Conservation (phyloP, 2,113 vertebrate genomes). For the Oncorhynchus clarkii region DNA sequence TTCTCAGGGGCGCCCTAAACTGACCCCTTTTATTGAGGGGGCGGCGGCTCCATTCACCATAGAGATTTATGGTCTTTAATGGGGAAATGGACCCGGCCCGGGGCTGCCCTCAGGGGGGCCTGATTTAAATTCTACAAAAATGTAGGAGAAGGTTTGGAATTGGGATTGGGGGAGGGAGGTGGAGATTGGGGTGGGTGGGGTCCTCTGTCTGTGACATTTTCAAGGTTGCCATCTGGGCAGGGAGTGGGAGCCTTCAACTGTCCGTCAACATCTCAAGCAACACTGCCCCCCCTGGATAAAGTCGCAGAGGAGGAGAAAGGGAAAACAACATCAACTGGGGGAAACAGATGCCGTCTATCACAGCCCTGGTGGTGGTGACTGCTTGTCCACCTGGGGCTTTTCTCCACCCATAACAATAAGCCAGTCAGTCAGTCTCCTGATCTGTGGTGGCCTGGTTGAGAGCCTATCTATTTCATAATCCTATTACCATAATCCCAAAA, state of each 20-base stretch:
- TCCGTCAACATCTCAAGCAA: slow-evolving; percentile 32
- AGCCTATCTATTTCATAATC: slow-evolving; percentile 58
- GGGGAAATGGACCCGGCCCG: slow-evolving; percentile 56
- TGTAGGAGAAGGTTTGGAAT: slow-evolving; percentile 34
- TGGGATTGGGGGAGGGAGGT: slow-evolving; percentile 16
- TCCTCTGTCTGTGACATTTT: slow-evolving; percentile 53
- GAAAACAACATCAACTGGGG: neutral
- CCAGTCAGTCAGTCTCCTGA: slow-evolving; percentile 33
- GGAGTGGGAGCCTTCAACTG: slow-evolving; percentile 37
- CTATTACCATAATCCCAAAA: slow-evolving; percentile 60
- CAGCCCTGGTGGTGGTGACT: neutral
- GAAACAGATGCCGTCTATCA: neutral
- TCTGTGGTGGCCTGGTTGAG: slow-evolving; percentile 21
- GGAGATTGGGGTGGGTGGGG: slow-evolving; percentile 19
- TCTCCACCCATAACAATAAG: slow-evolving; percentile 23
- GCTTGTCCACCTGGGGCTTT: too few relatives aligned
- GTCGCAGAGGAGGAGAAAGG: neutral
- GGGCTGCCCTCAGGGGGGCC: slow-evolving; percentile 41
- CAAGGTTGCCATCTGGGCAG: slow-evolving; percentile 65
- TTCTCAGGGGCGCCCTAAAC: slow-evolving; percentile 52
- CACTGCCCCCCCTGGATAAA: neutral
- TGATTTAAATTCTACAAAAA: slow-evolving; percentile 59
- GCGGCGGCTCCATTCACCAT: slow-evolving; percentile 55
- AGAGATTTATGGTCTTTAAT: slow-evolving; percentile 76
- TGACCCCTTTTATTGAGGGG: slow-evolving; percentile 52